Conservation (phyloP, 2,888 invertebrate species). For the Rhorus exstirpatorius region DNA sequence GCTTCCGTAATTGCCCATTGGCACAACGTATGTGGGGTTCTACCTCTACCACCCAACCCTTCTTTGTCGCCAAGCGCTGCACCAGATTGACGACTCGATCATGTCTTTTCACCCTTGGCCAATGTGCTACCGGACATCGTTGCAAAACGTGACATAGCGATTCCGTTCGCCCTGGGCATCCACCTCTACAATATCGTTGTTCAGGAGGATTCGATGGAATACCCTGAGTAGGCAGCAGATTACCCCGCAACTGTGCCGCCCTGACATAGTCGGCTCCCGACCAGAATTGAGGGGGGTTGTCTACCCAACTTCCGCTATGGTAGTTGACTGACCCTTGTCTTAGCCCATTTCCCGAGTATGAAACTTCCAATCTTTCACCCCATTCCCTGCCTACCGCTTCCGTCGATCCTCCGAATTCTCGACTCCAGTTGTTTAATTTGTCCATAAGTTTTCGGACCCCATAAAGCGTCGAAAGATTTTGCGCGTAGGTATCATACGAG, state of each 20-base stretch:
- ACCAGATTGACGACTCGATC: neutral
- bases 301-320: slow-evolving; percentile 71
- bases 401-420: neutral
- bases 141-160: neutral
- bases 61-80: neutral
- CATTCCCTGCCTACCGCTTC: neutral
- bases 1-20: neutral
- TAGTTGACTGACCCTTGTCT: slow-evolving; percentile 24
- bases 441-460: neutral
- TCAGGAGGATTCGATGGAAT: too few relatives aligned
- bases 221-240: too few relatives aligned
- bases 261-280: slow-evolving; percentile 73
- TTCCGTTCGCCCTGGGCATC: neutral
- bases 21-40: slow-evolving; percentile 5
- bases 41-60: neutral
- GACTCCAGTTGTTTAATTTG: neutral
- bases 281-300: slow-evolving; percentile 74
- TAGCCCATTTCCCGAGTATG: slow-evolving; percentile 55
- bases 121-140: slow-evolving; percentile 1
- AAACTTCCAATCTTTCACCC: slow-evolving; percentile 53
- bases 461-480: neutral
- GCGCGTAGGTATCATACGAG: neutral
- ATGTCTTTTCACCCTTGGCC: neutral
- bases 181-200: too few relatives aligned
- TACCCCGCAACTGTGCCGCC: slow-evolving; percentile 76